These are phyloP conservation scores for Lutjanus argentimaculatus DNA, from an alignment of 2,797 vertebrate genomes.

Conservation along the genomic window DNA sequence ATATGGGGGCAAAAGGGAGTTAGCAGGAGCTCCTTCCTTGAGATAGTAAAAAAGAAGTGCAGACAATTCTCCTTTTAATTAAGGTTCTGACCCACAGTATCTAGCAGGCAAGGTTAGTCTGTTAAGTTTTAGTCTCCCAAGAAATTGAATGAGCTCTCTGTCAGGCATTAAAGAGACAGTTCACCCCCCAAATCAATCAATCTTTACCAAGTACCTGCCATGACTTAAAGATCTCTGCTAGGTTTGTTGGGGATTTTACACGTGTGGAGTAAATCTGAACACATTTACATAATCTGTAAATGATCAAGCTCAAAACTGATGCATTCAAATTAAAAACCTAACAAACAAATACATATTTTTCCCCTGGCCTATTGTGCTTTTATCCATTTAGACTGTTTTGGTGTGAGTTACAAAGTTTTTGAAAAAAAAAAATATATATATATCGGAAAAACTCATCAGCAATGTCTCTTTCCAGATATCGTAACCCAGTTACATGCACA, in stretches of 20 bases:
- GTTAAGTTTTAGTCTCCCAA: slow-evolving; percentile 15
- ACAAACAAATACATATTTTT: neutral
- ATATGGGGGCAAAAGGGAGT: neutral
- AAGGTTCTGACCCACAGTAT: slow-evolving; percentile 23
- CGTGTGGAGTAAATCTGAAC: too few species aligned
- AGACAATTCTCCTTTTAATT: slow-evolving; percentile 37
- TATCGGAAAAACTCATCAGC: too few species aligned
- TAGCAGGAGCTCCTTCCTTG: slow-evolving; percentile 7
- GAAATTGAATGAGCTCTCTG: slow-evolving; percentile 30
- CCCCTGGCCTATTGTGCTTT: too few species aligned
- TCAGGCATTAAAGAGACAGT: neutral
- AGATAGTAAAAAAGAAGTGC: slow-evolving; percentile 7
- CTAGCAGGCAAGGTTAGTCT: slow-evolving; percentile 17
- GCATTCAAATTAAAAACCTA: neutral
- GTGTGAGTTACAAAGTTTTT: neutral
- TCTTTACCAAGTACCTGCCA: too few species aligned
- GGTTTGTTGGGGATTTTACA: too few species aligned
- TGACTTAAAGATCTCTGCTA: too few species aligned
- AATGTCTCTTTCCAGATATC: too few species aligned
- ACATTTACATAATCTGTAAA: too few species aligned
- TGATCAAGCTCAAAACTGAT: too few species aligned
- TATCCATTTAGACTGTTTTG: too few species aligned
- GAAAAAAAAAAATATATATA: neutral
- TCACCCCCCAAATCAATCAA: too few species aligned
- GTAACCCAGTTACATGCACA: too few species aligned